Conservation (phyloP, 2,113 vertebrate species). For the Sialia sialis region DNA sequence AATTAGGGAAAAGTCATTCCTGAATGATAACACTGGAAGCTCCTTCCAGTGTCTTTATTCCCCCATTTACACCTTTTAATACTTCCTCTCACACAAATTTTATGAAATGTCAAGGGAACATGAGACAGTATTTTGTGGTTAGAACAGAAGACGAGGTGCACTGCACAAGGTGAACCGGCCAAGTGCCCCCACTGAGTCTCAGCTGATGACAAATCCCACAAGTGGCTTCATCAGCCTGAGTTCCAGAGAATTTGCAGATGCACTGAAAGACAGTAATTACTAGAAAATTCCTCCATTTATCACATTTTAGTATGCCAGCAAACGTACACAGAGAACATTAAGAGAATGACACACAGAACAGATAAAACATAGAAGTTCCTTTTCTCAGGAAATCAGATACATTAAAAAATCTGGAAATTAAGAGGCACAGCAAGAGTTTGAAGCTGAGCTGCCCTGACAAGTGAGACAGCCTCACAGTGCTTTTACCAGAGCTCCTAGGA, state of each 20-base stretch:
- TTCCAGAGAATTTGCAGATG: neutral
- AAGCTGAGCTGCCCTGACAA: constrained; percentile 52
- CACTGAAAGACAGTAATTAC: neutral
- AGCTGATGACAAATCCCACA: neutral
- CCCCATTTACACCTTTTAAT: neutral
- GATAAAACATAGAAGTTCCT: neutral
- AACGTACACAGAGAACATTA: neutral
- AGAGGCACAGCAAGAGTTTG: neutral
- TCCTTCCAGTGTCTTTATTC: neutral
- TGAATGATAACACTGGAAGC: neutral
- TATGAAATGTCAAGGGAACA: neutral
- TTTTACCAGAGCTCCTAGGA: constrained; percentile 24
- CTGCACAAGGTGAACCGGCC: neutral
- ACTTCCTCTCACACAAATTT: neutral
- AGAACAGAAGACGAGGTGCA: neutral
- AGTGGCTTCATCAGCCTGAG: neutral
- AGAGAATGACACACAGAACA: neutral
- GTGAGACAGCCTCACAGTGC: neutral
- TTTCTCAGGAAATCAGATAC: neutral
- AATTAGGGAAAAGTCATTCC: neutral
- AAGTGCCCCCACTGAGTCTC: neutral
- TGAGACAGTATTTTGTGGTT: neutral
- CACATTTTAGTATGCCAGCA: neutral
- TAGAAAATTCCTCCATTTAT: neutral
- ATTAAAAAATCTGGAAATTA: constrained; percentile 1